phyloP scores from a whole-genome alignment of 1,140 invertebrate genomes.

The Piezodorus guildinii region DNA sequence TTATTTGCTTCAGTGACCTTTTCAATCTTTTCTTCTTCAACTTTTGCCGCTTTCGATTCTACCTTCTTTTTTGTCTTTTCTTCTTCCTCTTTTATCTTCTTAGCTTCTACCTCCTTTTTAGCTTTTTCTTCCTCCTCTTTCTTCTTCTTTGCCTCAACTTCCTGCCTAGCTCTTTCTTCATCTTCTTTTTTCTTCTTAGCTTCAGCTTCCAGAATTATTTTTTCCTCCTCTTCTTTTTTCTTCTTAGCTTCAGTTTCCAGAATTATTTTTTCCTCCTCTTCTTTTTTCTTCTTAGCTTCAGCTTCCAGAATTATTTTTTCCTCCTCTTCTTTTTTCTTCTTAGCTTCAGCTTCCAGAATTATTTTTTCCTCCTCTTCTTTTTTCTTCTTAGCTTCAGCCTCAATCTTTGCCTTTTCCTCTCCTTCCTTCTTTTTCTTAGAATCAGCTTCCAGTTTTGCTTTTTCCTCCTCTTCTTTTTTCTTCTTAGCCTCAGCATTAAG shows the following conservation, averaged over 20 bases:
- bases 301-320: constrained; percentile 26
- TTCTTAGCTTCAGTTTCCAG: constrained; percentile 22
- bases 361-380: constrained; percentile 20
- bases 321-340: constrained; percentile 26
- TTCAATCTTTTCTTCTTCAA: constrained; percentile 15
- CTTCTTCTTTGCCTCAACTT: constrained; percentile 27
- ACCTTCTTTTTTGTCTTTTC: constrained; percentile 20
- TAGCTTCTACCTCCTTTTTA: constrained; percentile 26
- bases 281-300: constrained; percentile 28
- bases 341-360: constrained; percentile 27
- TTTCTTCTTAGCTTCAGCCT: constrained; percentile 25
- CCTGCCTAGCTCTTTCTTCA: constrained; percentile 27
- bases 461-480: too few relatives aligned
- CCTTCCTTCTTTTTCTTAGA: not conserved
- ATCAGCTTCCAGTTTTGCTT: too few relatives aligned
- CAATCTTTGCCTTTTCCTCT: not conserved
- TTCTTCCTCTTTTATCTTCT: constrained; percentile 23
- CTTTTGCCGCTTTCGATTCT: constrained; percentile 21
- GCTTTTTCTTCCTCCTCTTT: constrained; percentile 25
- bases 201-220: constrained; percentile 23
- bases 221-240: constrained; percentile 14
- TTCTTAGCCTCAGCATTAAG: too few relatives aligned
- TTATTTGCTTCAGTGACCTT: constrained; percentile 17
- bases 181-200: constrained; percentile 24
- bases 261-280: constrained; percentile 23